Evolutionary conservation across 2,113 vertebrate genomes (phyloP).

Genomic region (Microtus oregoni): DNA sequence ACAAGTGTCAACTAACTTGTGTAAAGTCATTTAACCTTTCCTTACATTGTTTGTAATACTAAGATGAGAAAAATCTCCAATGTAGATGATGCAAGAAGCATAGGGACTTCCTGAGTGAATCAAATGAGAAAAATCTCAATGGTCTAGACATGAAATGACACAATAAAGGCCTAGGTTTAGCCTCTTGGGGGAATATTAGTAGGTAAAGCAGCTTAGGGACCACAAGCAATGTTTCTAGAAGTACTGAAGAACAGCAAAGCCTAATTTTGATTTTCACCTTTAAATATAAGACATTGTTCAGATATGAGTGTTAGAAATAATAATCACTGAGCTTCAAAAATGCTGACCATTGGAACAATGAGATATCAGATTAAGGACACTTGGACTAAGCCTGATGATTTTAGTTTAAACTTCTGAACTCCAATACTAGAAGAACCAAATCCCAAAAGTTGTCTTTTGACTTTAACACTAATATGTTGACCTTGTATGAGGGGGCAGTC

Average conservation of each 20-base stretch:
- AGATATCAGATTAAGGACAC: not conserved
- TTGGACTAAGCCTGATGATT: not conserved
- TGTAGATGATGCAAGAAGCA: not conserved
- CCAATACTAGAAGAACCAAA: not conserved
- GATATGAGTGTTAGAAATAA: conserved; percentile 36
- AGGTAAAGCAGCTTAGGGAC: conserved; percentile 19
- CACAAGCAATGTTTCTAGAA: conserved; percentile 51
- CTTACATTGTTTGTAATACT: conserved; percentile 5
- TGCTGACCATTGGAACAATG: not conserved
- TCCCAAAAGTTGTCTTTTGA: not conserved
- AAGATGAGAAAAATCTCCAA: not conserved
- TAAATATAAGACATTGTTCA: conserved; percentile 55
- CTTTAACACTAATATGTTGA: not conserved
- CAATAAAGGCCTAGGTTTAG: conserved; percentile 39
- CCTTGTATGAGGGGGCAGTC: not conserved
- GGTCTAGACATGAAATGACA: conserved; percentile 23
- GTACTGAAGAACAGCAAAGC: conserved; percentile 35
- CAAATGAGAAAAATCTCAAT: conserved; percentile 41
- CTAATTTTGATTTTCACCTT: conserved; percentile 57
- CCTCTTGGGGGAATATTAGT: conserved; percentile 3
- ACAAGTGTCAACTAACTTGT: conserved; percentile 39
- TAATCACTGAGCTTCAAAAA: conserved; percentile 63
- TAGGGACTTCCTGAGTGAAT: not conserved
- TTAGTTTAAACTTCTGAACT: not conserved
- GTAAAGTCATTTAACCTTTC: conserved; percentile 43